Evolutionary conservation across 2,888 invertebrate genomes (phyloP), one percentile per base, ranked within the genome.

Genomic region (Tipula helvola): DNA sequence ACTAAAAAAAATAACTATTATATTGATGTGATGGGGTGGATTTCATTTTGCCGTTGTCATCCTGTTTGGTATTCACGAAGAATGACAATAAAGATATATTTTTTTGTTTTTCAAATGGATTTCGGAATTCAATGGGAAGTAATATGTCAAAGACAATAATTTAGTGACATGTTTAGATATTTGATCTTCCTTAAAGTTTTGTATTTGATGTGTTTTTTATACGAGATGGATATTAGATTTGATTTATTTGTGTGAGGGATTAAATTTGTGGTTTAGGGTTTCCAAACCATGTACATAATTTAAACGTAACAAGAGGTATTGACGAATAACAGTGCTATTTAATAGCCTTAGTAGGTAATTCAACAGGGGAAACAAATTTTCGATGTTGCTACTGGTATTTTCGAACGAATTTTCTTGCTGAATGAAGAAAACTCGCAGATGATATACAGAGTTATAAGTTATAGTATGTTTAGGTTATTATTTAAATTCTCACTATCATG

Each of bases 151-250:
- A 71, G 71, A 10, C 71, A 71, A 71, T 71, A 71, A 71, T 71
- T 71, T 71, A 71, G 71, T 71, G 71, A 71, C 71, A 71, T 71
- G 71, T 71, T 71, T 71, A 71, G 71, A 71, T 71, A 71, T 71
- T 71, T 71, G 71, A 71, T 71, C 71, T 71, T 18, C 28, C 71
- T 71, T 71, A 71, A 28, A 71, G 71, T 71, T 71, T 71, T 28
- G 71, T 28, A 71, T 28, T 52, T 52, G 52, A 52, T 71, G 71
- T 28, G 28, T 28, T 71, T 28, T 71, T 71, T 71, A 71, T 71
- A 28, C 28, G 71, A 71, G 71, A 71, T 71, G 71, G 10, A 28
- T 71, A 71, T 71, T 71, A 28, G 8, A 71, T 71, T 18, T 71
- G 71, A 71, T 71, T 71, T 16, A 71, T 71, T 10, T 71, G 71